Percentiles rank a stretch among this genome's conserved stretches.
These are phyloP conservation scores for Drosophila leontia DNA, from an alignment of 1,140 invertebrate species.

Conservation along the genomic window DNA sequence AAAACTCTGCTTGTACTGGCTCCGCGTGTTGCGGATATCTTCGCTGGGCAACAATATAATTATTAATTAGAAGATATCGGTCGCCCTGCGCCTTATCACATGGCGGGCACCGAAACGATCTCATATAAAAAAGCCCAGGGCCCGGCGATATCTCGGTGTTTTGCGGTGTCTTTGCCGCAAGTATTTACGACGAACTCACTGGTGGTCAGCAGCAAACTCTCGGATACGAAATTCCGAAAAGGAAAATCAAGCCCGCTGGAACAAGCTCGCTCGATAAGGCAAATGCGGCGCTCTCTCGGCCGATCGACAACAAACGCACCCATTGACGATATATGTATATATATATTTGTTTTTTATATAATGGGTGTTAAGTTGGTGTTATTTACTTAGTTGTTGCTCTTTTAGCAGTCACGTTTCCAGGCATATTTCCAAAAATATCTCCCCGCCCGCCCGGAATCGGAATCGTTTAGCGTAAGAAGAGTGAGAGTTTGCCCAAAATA, in stretches of 20 bases:
- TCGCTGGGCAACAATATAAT: slow-evolving; percentile 33
- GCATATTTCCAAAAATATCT: slow-evolving; percentile 26
- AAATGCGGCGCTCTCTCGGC: slow-evolving; percentile 6
- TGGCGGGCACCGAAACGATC: slow-evolving; percentile 14
- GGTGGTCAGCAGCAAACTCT: slow-evolving; percentile 41
- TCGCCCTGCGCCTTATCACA: slow-evolving; percentile 31
- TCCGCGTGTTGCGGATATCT: slow-evolving; percentile 15
- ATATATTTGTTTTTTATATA: slow-evolving; percentile 54
- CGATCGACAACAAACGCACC: slow-evolving; percentile 27
- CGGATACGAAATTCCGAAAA: slow-evolving; percentile 28
- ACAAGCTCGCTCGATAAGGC: slow-evolving; percentile 18
- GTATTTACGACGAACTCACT: slow-evolving; percentile 17
- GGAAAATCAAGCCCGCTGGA: slow-evolving; percentile 5
- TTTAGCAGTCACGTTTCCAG: slow-evolving; percentile 58
- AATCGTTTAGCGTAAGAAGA: slow-evolving; percentile 22
- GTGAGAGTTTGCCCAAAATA: slow-evolving; percentile 39
- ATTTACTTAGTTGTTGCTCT: slow-evolving; percentile 45
- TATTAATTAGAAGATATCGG: slow-evolving; percentile 40
- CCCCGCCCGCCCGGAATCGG: not conserved
- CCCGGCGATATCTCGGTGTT: slow-evolving; percentile 5
- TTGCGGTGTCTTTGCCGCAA: slow-evolving; percentile 19
- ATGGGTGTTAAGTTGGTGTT: slow-evolving; percentile 59
- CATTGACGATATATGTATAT: slow-evolving; percentile 11
- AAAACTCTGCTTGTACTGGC: not conserved
- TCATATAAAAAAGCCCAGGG: slow-evolving; percentile 20